These are phyloP conservation scores for Tetrax tetrax DNA, from an alignment of 2,113 vertebrate genomes.

Conservation along the genomic window DNA sequence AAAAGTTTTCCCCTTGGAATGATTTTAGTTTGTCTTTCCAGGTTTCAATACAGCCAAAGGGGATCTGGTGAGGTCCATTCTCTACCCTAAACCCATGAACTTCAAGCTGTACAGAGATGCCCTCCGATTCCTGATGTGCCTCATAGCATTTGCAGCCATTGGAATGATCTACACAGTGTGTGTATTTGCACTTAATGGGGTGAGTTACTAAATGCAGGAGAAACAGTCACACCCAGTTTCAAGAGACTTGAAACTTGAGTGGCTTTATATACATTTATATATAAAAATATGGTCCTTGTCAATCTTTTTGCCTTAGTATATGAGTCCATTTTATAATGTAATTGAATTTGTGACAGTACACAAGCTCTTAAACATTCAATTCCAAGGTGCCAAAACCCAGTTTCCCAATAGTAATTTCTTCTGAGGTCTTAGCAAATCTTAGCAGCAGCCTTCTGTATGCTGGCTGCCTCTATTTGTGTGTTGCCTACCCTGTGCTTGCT, in stretches of 20 bases:
- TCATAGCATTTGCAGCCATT: constrained; percentile 70
- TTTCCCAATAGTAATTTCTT: background rate
- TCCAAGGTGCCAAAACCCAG: background rate
- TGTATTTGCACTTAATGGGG: constrained; percentile 74
- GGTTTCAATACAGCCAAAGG: constrained; percentile 84
- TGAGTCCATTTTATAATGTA: background rate
- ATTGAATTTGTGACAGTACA: background rate
- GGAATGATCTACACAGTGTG: constrained; percentile 82
- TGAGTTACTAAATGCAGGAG: constrained; percentile 40
- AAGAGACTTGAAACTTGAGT: background rate
- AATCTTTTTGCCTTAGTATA: background rate
- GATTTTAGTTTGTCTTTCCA: constrained; percentile 38
- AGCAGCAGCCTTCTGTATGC: background rate
- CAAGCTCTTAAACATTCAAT: background rate
- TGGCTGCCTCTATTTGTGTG: background rate
- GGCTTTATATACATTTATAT: background rate
- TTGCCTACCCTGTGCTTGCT: background rate
- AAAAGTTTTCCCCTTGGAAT: background rate
- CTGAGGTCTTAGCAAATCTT: background rate
- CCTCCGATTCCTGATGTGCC: constrained; percentile 76
- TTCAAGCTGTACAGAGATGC: constrained; percentile 82
- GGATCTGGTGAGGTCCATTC: constrained; percentile 81
- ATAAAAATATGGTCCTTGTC: background rate
- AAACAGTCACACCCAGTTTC: background rate
- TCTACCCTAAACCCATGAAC: constrained; percentile 81